phyloP scores from a whole-genome alignment of 2,888 invertebrate genomes.

The Tetranychus truncatus region DNA sequence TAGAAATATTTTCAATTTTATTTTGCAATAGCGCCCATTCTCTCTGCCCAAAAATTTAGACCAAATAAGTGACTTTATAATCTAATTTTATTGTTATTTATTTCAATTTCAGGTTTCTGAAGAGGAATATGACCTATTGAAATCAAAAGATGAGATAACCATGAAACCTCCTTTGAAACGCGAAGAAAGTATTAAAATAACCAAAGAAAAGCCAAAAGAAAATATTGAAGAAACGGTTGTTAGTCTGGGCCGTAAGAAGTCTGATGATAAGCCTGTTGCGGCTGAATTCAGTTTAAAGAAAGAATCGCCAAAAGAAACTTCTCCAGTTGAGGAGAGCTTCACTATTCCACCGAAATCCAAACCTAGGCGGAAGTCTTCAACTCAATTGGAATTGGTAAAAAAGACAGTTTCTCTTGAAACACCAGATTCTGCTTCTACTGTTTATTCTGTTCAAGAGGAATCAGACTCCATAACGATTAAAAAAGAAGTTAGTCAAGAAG shows the following conservation, averaged over 20 bases:
- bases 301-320: conserved; percentile 19
- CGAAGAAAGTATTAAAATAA: not conserved
- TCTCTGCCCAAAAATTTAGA: too few species aligned
- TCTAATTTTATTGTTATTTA: too few species aligned
- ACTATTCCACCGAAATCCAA: not conserved
- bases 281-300: conserved; percentile 13
- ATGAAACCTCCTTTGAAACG: conserved; percentile 14
- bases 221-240: conserved; percentile 21
- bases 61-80: too few species aligned
- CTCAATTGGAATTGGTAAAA: not conserved
- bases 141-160: conserved; percentile 17
- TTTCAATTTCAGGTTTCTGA: not conserved
- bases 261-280: conserved; percentile 2
- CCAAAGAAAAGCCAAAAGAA: conserved; percentile 16
- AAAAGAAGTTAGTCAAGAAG: conserved; percentile 8
- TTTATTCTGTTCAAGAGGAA: not conserved
- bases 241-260: not conserved
- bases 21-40: too few species aligned
- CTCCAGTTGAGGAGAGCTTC: conserved; percentile 19
- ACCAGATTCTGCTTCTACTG: not conserved
- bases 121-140: not conserved
- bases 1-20: not conserved
- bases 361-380: not conserved
- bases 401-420: not conserved
- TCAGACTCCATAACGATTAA: not conserved